A percentile compares a stretch with the other conserved stretches of the same genome.
Conservation (phyloP, 2,113 vertebrate genomes). For the zebrafish (Danio rerio) region DNA sequence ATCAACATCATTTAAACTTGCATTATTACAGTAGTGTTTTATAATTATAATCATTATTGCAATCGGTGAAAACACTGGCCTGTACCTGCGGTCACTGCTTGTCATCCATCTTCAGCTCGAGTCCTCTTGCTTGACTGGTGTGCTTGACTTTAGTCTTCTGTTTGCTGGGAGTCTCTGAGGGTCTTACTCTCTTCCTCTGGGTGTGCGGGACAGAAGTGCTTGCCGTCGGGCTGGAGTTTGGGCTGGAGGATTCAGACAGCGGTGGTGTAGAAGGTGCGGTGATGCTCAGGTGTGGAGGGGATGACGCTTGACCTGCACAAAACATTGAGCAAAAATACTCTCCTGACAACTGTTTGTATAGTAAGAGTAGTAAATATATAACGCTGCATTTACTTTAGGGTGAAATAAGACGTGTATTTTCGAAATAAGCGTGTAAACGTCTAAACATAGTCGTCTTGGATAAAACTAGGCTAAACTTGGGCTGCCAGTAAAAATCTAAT, state of each 20-base stretch:
- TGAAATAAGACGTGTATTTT: no score
- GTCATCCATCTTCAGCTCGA: background rate
- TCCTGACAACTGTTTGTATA: background rate
- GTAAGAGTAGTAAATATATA: background rate
- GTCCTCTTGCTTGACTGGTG: conserved; percentile 47
- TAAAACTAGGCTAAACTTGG: no score
- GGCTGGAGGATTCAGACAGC: conserved; percentile 29
- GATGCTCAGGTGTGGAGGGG: background rate
- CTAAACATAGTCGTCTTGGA: no score
- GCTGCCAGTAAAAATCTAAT: no score
- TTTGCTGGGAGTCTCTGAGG: conserved; percentile 59
- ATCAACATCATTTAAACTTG: no score
- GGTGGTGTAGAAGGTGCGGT: background rate
- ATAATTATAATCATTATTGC: background rate
- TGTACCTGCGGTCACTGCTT: conserved; percentile 44
- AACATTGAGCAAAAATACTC: background rate
- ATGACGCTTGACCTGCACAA: conserved; percentile 15
- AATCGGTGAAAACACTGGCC: conserved; percentile 1
- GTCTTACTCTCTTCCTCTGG: conserved; percentile 61
- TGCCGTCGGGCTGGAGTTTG: conserved; percentile 19
- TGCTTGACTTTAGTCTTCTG: conserved; percentile 62
- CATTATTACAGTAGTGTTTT: no score
- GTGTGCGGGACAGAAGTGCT: background rate
- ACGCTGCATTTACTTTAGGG: no score
- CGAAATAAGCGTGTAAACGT: no score